Percentiles rank a stretch among this genome's conserved stretches.
These are phyloP conservation scores for Spodoptera littoralis DNA, from an alignment of 2,888 invertebrate species.

Conservation along the genomic window DNA sequence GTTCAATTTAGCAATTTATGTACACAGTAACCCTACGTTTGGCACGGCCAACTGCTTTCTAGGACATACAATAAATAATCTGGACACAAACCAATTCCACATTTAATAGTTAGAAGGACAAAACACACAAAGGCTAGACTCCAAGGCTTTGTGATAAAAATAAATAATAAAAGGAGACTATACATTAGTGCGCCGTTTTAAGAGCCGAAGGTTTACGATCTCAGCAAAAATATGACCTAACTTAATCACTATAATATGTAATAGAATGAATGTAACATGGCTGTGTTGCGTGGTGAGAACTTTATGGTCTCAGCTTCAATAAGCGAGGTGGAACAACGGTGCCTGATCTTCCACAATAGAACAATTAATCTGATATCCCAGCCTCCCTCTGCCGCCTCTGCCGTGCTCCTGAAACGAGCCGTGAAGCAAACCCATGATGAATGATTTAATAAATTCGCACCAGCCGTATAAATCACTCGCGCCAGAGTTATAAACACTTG, in stretches of 20 bases:
- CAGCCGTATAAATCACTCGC: conserved; percentile 64
- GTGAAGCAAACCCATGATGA: conserved; percentile 63
- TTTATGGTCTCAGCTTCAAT: too few relatives aligned
- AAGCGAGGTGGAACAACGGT: too few relatives aligned
- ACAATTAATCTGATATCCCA: neutral
- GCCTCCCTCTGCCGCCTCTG: conserved; percentile 19
- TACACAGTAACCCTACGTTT: conserved; percentile 30
- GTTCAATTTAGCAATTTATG: conserved; percentile 25
- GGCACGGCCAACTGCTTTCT: conserved; percentile 6
- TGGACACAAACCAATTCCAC: conserved; percentile 17
- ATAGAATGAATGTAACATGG: too few relatives aligned
- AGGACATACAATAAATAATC: conserved; percentile 26
- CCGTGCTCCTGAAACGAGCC: conserved; percentile 42
- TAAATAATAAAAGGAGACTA: conserved; percentile 13
- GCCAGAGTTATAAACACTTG: conserved; percentile 54
- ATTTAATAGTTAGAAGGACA: conserved; percentile 16
- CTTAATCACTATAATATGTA: conserved; percentile 1
- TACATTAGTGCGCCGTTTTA: conserved; percentile 8
- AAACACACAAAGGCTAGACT: conserved; percentile 24
- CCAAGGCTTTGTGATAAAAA: conserved; percentile 10
- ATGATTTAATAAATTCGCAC: conserved; percentile 72
- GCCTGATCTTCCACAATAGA: neutral
- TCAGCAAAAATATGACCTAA: neutral
- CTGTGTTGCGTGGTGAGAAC: too few relatives aligned
- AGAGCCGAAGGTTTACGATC: neutral